Percentiles rank a stretch among this genome's conserved stretches.
Evolutionary conservation across 2,888 invertebrate species (phyloP).

Genomic region (Pheosia gnoma): DNA sequence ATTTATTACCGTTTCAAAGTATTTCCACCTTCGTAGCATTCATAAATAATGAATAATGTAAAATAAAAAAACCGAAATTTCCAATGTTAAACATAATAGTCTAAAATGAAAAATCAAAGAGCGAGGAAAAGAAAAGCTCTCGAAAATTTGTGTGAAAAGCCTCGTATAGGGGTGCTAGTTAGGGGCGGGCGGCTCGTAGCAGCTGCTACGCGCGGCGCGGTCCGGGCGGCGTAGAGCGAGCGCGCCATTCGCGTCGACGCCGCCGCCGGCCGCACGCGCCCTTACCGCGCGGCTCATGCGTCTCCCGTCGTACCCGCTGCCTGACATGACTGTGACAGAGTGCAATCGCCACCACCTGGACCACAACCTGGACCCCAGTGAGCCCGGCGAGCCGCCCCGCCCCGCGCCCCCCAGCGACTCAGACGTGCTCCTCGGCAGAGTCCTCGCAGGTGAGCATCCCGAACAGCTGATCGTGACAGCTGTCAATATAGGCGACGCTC

Average conservation of each 20-base stretch:
- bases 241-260: constrained; percentile 79
- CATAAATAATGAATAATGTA: not conserved
- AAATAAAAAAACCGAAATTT: not conserved
- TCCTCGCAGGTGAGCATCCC: constrained; percentile 73
- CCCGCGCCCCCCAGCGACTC: constrained; percentile 60
- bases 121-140: not conserved
- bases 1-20: no score
- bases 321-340: constrained; percentile 79
- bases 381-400: constrained; percentile 43
- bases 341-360: constrained; percentile 60
- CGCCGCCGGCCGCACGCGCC: constrained; percentile 81
- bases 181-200: constrained; percentile 63
- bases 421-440: constrained; percentile 76
- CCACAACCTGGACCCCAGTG: constrained; percentile 53
- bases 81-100: not conserved
- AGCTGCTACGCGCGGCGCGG: constrained; percentile 57
- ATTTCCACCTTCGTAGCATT: not conserved
- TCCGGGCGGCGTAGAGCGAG: constrained; percentile 69
- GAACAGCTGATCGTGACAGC: constrained; percentile 59
- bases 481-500: constrained; percentile 33
- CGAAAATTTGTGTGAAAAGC: constrained; percentile 1
- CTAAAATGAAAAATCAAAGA: not conserved
- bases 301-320: constrained; percentile 56
- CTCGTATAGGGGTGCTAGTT: constrained; percentile 44
- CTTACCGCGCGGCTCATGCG: constrained; percentile 72